Conservation (phyloP, 2,888 invertebrate genomes). For the Melanotus villosus region DNA sequence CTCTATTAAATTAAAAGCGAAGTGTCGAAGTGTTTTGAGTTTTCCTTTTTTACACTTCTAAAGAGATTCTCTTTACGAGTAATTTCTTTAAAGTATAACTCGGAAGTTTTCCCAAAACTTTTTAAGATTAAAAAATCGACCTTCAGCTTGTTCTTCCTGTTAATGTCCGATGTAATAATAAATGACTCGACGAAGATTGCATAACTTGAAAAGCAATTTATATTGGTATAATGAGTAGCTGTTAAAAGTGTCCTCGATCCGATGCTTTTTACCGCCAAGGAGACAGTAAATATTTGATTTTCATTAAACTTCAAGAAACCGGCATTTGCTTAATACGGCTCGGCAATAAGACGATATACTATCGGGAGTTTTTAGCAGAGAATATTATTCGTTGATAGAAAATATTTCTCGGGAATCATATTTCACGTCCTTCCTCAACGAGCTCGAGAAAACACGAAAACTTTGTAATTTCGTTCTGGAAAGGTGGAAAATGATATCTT, state of each 20-base stretch:
- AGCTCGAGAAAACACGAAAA: background rate
- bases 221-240: constrained; percentile 21
- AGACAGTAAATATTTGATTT: constrained; percentile 33
- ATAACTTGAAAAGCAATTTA: constrained; percentile 10
- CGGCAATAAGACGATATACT: background rate
- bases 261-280: background rate
- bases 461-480: background rate
- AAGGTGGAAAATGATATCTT: background rate
- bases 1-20: background rate
- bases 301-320: constrained; percentile 17
- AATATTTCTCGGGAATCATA: constrained; percentile 2
- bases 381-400: constrained; percentile 14
- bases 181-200: background rate
- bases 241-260: background rate
- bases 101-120: background rate
- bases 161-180: background rate
- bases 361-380: background rate
- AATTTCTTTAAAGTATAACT: background rate
- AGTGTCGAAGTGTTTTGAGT: background rate
- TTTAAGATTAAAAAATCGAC: background rate
- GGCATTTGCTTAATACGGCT: background rate
- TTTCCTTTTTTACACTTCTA: background rate
- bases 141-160: background rate
- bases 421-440: background rate
- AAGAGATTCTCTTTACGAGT: background rate